Evolutionary conservation across 1,140 invertebrate species (phyloP), one percentile per base, ranked within the genome.

Genomic region (Caenorhabditis briggsae): DNA sequence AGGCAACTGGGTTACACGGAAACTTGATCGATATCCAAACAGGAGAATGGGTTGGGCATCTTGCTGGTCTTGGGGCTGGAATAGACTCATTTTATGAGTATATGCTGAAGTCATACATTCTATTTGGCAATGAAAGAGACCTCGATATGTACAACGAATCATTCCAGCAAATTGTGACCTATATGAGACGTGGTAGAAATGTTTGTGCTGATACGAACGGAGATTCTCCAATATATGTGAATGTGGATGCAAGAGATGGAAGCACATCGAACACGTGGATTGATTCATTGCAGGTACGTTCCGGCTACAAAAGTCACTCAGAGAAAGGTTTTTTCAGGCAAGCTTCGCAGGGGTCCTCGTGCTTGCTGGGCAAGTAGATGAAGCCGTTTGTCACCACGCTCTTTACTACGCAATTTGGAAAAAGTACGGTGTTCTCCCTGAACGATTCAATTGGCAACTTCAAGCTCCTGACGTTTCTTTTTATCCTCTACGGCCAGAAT

Each of bases 81-180:
- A 91, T 95, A n/a, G 95, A 95, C 91, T 95, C 95, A 14, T 95
- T 94, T 91, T 95, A 94, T 92, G 95, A 95, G 92, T 95, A 95
- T 92, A 92, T 95, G 74, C 93, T 95, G 23, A 95, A 95, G 33
- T 50, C 94, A 25, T 95, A 94, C 89, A 95, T 95, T 88, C 89
- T 95, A 50, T 95, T 95, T 93, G 95, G 94, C 33, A 94, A 95
- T 85, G 89, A 93, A 83, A 93, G 85, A 14, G 94, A 95, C 90
- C 92, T 94, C 50, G 87, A 92, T 78, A 95, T 94, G 93, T 95
- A 95, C 90, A 94, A 94, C 91, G 94, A 95, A 90, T 93, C 93
- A 5, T 95, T 95, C 91, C 91, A 93, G 78, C 92, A 92, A 41
- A 95, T 95, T 64, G 94, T 95, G 89, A 93, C 93, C 86, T 94